These are phyloP conservation scores for Rotaria macrura DNA, from an alignment of 2,888 invertebrate genomes.

Conservation along the genomic window DNA sequence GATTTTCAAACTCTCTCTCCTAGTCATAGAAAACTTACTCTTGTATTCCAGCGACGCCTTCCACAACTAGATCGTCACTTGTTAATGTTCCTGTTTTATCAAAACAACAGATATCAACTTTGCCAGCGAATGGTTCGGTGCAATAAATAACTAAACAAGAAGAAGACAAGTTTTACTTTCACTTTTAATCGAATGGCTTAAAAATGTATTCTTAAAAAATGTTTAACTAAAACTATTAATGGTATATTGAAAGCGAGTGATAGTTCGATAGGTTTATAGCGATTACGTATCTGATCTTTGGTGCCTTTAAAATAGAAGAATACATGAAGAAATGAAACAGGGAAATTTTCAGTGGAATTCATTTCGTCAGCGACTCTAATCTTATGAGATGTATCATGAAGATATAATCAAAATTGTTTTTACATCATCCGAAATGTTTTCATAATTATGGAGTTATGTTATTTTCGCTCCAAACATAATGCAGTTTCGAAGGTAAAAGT, in stretches of 20 bases:
- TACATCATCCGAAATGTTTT: background rate
- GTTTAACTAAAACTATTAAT: conserved; percentile 77
- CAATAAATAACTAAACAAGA: conserved; percentile 73
- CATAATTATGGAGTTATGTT: conserved; percentile 28
- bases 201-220: too few species aligned
- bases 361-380: conserved; percentile 19
- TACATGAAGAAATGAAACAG: too few species aligned
- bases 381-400: background rate
- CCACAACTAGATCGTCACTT: conserved; percentile 91
- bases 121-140: conserved; percentile 98
- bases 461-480: conserved; percentile 95
- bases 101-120: conserved; percentile 96
- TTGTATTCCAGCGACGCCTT: conserved; percentile 68
- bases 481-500: too few species aligned
- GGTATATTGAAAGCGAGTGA: conserved; percentile 96
- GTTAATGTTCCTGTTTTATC: conserved; percentile 99
- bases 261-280: conserved; percentile 94
- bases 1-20: too few species aligned
- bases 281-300: conserved; percentile 60
- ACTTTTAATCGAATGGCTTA: too few species aligned
- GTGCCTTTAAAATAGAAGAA: background rate
- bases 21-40: background rate
- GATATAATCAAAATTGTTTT: background rate
- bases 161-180: background rate
- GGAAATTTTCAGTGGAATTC: too few species aligned